These are phyloP conservation scores for Haliaeetus leucogaster DNA, from an alignment of 2,113 vertebrate genomes.

Conservation along the genomic window DNA sequence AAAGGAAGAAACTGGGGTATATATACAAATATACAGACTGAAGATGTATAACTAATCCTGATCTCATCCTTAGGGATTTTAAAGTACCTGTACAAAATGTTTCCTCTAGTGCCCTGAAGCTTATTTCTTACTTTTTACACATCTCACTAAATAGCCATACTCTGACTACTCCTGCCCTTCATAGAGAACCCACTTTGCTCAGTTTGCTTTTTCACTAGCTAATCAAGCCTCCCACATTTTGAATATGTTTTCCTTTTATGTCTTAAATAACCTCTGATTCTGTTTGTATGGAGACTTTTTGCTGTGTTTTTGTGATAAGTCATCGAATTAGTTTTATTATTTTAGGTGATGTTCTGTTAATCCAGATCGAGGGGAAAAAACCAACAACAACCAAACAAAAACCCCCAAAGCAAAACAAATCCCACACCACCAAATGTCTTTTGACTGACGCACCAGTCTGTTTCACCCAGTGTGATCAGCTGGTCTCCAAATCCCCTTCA, in stretches of 20 bases:
- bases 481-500: background rate
- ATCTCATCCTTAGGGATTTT: background rate
- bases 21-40: background rate
- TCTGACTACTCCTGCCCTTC: background rate
- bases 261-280: background rate
- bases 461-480: background rate
- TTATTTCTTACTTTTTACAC: background rate
- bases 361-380: rapidly evolving
- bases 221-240: background rate
- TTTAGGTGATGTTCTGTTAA: no score
- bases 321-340: no score
- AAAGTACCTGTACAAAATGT: background rate
- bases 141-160: background rate
- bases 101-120: background rate
- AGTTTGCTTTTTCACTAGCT: background rate
- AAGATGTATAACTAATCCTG: background rate
- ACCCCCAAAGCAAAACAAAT: background rate
- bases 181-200: background rate
- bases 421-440: background rate
- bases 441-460: background rate
- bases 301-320: background rate
- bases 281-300: background rate
- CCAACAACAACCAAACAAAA: background rate
- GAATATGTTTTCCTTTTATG: background rate
- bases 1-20: background rate